Evolutionary conservation across 2,888 invertebrate species (phyloP).

Genomic region (Eucriotettix oculatus): DNA sequence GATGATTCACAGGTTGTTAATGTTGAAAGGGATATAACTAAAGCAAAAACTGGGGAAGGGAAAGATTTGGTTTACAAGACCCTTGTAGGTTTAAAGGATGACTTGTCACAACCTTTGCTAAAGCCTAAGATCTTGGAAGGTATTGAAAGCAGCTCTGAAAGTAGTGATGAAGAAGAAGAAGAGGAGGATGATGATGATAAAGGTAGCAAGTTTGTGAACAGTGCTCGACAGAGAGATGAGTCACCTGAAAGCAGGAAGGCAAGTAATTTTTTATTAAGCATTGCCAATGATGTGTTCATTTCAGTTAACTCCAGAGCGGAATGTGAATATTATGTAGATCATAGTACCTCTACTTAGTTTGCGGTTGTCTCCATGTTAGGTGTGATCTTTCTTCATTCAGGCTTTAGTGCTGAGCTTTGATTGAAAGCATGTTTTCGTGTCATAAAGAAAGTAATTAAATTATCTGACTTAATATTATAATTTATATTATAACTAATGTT

Average conservation of each 20-base stretch:
- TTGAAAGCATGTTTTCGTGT: too few species aligned
- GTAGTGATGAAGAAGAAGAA: constrained; percentile 15
- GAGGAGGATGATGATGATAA: constrained; percentile 21
- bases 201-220: constrained; percentile 13
- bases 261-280: neutral
- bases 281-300: too few species aligned
- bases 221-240: constrained; percentile 26
- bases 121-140: constrained; percentile 41
- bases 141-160: constrained; percentile 5
- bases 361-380: too few species aligned
- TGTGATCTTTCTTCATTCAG: too few species aligned
- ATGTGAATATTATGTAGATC: too few species aligned
- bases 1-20: constrained; percentile 47
- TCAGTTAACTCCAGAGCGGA: too few species aligned
- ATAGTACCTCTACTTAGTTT: too few species aligned
- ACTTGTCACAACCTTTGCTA: constrained; percentile 54
- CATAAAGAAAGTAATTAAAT: too few species aligned
- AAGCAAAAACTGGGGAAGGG: constrained; percentile 56
- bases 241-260: constrained; percentile 29
- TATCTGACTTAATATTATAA: too few species aligned
- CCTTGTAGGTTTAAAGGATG: constrained; percentile 65
- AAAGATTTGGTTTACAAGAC: constrained; percentile 70
- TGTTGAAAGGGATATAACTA: constrained; percentile 68
- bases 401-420: too few species aligned
- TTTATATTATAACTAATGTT: too few species aligned